These are phyloP conservation scores for Drosophila cyrtoloma DNA, from an alignment of 2,888 invertebrate species.

Conservation along the genomic window DNA sequence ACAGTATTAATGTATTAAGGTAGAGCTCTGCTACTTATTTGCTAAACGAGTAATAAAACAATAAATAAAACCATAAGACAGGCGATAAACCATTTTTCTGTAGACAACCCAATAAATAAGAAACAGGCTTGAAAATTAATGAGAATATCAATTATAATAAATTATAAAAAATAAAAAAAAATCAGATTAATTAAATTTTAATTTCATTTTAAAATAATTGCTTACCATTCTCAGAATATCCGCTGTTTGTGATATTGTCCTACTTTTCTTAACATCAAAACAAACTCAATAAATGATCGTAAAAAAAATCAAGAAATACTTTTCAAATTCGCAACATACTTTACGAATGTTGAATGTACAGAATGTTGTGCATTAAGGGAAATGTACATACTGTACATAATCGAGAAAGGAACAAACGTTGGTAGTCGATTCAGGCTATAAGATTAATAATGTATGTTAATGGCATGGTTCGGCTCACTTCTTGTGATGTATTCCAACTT, in stretches of 20 bases:
- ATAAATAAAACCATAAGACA: background rate
- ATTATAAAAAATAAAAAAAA: background rate
- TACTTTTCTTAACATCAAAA: background rate
- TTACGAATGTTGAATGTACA: background rate
- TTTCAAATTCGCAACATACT: background rate
- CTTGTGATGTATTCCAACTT: background rate
- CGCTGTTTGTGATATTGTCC: background rate
- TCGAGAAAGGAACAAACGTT: background rate
- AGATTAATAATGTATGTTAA: background rate
- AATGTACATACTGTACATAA: background rate
- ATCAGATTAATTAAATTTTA: background rate
- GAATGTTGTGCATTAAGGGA: background rate
- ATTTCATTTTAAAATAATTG: background rate
- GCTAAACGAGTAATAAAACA: background rate
- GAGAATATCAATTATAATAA: background rate
- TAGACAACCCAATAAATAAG: background rate
- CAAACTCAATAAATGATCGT: background rate
- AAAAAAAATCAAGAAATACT: background rate
- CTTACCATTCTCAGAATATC: background rate
- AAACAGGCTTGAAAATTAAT: background rate
- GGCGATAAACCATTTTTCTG: background rate
- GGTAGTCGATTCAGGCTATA: background rate
- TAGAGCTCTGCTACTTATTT: background rate
- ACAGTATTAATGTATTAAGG: no score
- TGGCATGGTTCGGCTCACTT: background rate